These are phyloP conservation scores for Silurus lanzhouensis DNA, from an alignment of 2,797 vertebrate genomes.

Conservation along the genomic window DNA sequence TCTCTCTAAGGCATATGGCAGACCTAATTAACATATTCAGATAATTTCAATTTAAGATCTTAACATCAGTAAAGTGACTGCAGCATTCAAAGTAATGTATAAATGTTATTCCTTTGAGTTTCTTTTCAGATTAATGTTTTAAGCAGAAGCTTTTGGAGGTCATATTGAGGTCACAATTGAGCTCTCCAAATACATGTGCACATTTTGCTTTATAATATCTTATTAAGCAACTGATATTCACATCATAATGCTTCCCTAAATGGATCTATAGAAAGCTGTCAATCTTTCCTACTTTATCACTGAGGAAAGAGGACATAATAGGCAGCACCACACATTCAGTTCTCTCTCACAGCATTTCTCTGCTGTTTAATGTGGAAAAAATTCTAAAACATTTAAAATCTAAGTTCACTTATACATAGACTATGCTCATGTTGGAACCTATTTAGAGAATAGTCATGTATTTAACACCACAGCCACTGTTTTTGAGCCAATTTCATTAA, in stretches of 20 bases:
- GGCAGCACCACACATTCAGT: neutral
- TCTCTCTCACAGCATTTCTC: neutral
- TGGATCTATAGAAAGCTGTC: neutral
- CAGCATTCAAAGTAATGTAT: neutral
- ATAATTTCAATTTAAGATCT: neutral
- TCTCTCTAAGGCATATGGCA: neutral
- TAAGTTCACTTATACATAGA: neutral
- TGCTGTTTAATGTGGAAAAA: neutral
- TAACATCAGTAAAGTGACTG: neutral
- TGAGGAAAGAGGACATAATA: neutral
- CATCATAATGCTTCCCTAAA: neutral
- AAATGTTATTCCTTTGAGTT: slow-evolving; percentile 5
- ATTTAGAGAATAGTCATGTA: neutral
- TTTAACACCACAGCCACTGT: neutral
- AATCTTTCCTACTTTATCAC: neutral
- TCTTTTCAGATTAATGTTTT: neutral
- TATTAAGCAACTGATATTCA: neutral
- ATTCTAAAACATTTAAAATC: neutral
- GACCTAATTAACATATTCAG: neutral
- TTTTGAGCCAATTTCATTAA: neutral
- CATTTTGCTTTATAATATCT: neutral
- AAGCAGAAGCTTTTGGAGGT: slow-evolving; percentile 12
- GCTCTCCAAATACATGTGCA: neutral
- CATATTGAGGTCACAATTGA: neutral
- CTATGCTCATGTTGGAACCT: neutral